Evolutionary conservation across 2,888 invertebrate species (phyloP).

Genomic region (Chloroclysta siterata): DNA sequence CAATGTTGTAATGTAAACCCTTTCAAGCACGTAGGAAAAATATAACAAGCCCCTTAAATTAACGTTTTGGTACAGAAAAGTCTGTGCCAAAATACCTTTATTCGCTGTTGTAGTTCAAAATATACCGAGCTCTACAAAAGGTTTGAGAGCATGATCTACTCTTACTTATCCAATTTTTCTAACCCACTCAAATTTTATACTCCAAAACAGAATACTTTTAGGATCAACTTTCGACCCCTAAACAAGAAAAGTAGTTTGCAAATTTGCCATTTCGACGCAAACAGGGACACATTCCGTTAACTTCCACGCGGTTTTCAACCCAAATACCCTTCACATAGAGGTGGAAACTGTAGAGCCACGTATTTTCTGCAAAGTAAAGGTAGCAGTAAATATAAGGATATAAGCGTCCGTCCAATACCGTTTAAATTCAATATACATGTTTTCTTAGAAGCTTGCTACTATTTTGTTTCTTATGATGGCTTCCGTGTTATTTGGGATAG

Average conservation of each 20-base stretch:
- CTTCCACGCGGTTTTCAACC: conserved; percentile 13
- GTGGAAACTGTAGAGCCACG: conserved; percentile 11
- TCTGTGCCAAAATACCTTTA: neutral
- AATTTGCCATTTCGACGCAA: conserved; percentile 42
- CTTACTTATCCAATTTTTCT: conserved; percentile 13
- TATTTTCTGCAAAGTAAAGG: conserved; percentile 21
- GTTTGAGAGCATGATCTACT: neutral
- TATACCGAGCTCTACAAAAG: neutral
- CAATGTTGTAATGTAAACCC: no score
- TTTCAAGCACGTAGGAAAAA: no score
- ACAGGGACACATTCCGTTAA: conserved; percentile 31
- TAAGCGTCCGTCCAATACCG: conserved; percentile 43
- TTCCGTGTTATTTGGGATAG: conserved; percentile 6
- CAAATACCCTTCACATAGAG: conserved; percentile 4
- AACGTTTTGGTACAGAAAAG: no score
- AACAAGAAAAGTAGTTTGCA: conserved; percentile 47
- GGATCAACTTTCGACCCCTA: conserved; percentile 46
- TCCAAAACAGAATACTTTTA: conserved; percentile 43
- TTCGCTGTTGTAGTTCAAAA: neutral
- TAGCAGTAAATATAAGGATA: conserved; percentile 24
- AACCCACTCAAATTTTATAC: conserved; percentile 44
- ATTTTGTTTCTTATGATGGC: conserved; percentile 11
- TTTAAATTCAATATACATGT: conserved; percentile 53
- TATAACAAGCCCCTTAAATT: no score
- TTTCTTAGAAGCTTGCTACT: conserved; percentile 10